Percentiles rank a stretch among this genome's conserved stretches.
phyloP scores from a whole-genome alignment of 1,140 invertebrate genomes.

The Coptotermes formosanus region DNA sequence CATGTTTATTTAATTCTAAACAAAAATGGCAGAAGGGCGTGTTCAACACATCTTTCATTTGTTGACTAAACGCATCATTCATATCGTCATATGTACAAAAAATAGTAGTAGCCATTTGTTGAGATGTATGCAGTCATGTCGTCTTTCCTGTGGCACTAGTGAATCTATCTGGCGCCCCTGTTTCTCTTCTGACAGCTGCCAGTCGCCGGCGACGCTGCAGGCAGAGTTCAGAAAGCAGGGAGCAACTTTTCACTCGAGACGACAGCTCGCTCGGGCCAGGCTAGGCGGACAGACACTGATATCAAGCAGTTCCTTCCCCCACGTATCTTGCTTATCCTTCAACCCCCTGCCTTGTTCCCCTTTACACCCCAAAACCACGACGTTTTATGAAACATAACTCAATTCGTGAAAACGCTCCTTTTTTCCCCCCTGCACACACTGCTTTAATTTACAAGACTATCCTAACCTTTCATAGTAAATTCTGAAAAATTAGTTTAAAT shows the following conservation, averaged over 20 bases:
- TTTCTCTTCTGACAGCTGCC: not conserved
- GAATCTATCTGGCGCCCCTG: not conserved
- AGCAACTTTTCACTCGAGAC: constrained; percentile 11
- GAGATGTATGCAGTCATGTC: not conserved
- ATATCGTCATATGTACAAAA: not conserved
- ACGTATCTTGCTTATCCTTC: not conserved
- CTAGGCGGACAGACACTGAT: not conserved
- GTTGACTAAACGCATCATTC: not conserved
- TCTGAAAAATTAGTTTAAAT: too few species aligned
- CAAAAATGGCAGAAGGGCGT: not conserved
- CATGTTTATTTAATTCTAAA: not conserved
- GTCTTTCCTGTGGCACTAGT: not conserved
- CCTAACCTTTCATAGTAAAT: too few species aligned
- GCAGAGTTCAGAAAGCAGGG: constrained; percentile 6
- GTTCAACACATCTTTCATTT: not conserved
- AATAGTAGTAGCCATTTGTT: not conserved
- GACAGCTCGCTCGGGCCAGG: not conserved
- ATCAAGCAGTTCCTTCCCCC: not conserved
- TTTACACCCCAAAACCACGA: too few species aligned
- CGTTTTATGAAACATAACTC: too few species aligned
- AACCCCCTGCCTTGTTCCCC: not conserved
- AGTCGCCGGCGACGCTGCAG: not conserved
- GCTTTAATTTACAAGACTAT: too few species aligned
- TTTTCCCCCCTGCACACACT: too few species aligned
- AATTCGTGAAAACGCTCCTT: too few species aligned